Evolutionary conservation across 2,888 invertebrate genomes (phyloP), one percentile per base, ranked within the genome.

Genomic region (Trypoxylon attenuatum): DNA sequence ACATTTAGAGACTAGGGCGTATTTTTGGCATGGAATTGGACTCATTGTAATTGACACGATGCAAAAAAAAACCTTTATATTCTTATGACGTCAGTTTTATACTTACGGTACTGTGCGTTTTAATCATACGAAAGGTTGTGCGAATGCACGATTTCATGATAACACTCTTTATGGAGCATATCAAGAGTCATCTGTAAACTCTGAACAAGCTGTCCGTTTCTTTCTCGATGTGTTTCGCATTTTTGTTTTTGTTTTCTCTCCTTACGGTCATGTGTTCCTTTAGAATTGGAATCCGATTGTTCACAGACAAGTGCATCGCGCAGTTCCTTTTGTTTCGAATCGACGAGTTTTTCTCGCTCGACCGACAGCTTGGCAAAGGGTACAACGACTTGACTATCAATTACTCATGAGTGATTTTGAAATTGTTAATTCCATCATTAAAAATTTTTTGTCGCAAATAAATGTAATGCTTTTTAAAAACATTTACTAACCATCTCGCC

Each of bases 391-490:
- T 66, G 71, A 71, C 66, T 76, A 73, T 64, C 71, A 71, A 71
- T 73, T 67, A 71, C 69, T 73, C 57, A 64, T 67, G 70, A 71
- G 76, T 63, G 64, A 79, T 73, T 78, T 75, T 76, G 76, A 70
- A 6, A 80, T 77, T 82, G 81, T 83, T 78, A 79, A 81, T 77
- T 81, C 76, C 72, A 76, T 71, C 57, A 71, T 73, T 73, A 27
- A 67, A 51, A 75, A 38, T 52, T 76, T 80, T 78, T 77, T 80
- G n/a, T 80, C 62, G 79, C 82, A 81, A 85, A 84, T 84, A 85
- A 84, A 84, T 76, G 77, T 82, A 83, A 82, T 82, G 86, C 84
- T 86, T 84, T 83, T 67, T 79, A 79, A 82, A 72, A 73, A 80
- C 72, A 72, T 76, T 77, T 81, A 85, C 86, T 86, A 86, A 86